These are phyloP conservation scores for Invenusta paracnida DNA, from an alignment of 2,888 invertebrate genomes.

Conservation along the genomic window DNA sequence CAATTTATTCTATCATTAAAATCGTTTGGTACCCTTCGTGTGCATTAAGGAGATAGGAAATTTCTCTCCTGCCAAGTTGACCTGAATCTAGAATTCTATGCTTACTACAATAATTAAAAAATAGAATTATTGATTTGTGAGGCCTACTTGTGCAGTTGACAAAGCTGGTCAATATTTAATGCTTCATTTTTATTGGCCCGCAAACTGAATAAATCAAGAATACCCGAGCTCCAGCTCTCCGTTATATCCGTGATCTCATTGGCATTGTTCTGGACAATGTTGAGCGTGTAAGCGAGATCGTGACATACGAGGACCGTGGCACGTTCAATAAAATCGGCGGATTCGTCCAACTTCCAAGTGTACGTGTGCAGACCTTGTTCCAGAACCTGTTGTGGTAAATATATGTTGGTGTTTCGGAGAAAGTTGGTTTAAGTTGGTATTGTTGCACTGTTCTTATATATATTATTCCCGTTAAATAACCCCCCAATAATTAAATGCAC, in stretches of 20 bases:
- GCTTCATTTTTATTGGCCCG: background rate
- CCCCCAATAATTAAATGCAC: too few species aligned
- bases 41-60: too few species aligned
- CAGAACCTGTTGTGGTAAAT: constrained; percentile 52
- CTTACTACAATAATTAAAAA: too few species aligned
- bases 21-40: too few species aligned
- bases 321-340: constrained; percentile 58
- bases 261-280: constrained; percentile 58
- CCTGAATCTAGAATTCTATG: too few species aligned
- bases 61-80: too few species aligned
- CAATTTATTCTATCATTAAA: too few species aligned
- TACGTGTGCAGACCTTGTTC: constrained; percentile 55
- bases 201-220: constrained; percentile 53
- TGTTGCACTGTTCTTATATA: too few species aligned
- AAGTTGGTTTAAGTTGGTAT: too few species aligned
- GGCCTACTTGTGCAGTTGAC: background rate
- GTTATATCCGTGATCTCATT: constrained; percentile 53
- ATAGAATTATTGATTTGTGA: background rate
- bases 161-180: background rate
- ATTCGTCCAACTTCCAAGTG: constrained; percentile 60
- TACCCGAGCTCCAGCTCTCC: constrained; percentile 43
- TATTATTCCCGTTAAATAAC: background rate
- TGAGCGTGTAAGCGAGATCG: constrained; percentile 57
- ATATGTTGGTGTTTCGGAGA: too few species aligned
- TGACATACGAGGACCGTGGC: constrained; percentile 57